phyloP scores from a whole-genome alignment of 2,797 vertebrate genomes.

The Buphagus erythrorhynchus region DNA sequence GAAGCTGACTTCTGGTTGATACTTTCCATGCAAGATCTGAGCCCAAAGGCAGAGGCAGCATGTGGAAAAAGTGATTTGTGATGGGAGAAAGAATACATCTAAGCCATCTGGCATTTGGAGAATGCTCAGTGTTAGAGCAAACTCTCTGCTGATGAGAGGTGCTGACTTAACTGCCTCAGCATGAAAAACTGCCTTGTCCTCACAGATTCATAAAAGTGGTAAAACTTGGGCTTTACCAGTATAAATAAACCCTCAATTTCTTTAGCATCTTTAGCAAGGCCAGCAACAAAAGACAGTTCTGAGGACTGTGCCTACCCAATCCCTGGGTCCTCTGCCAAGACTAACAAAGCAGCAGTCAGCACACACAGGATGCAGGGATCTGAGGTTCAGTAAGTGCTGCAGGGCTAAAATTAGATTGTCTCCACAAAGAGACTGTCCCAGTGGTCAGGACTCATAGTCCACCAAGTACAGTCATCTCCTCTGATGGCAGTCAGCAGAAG shows the following conservation, averaged over 20 bases:
- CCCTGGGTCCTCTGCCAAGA: not conserved
- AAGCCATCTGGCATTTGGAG: conserved; percentile 21
- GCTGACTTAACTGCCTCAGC: not conserved
- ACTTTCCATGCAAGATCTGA: not conserved
- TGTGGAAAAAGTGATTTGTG: conserved; percentile 28
- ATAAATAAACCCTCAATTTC: not conserved
- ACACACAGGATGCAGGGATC: not conserved
- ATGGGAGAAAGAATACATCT: not conserved
- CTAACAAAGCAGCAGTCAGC: not conserved
- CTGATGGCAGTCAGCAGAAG: not conserved
- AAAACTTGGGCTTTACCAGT: not conserved
- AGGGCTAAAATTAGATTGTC: not conserved
- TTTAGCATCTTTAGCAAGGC: not conserved
- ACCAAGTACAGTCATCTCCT: not conserved
- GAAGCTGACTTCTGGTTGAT: not conserved
- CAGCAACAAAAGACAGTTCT: not conserved
- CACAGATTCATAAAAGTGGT: not conserved
- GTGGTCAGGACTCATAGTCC: not conserved
- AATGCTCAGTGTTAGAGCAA: not conserved
- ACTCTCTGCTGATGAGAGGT: not conserved
- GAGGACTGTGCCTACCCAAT: not conserved
- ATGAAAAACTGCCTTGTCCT: not conserved
- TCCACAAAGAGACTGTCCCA: not conserved
- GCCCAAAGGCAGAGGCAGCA: not conserved
- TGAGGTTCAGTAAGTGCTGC: not conserved